Percentiles rank a stretch among this genome's conserved stretches.
These are phyloP conservation scores for Salmo trutta DNA, from an alignment of 2,797 vertebrate genomes.

Conservation along the genomic window DNA sequence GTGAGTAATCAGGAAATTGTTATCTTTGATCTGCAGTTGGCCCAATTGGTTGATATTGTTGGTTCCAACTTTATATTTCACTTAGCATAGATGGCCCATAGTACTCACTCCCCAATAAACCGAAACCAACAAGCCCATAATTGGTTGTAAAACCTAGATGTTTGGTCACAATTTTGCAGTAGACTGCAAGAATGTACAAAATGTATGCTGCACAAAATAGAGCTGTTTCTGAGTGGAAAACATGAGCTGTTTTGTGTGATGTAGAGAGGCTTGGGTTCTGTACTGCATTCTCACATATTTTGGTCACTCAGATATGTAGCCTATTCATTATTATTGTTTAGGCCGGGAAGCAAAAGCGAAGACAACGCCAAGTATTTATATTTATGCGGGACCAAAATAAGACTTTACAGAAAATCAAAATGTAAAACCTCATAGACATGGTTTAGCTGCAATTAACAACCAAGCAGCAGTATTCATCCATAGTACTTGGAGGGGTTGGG, in stretches of 20 bases:
- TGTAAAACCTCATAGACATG: not conserved
- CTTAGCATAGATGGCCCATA: conserved; percentile 6
- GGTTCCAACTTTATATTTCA: conserved; percentile 4
- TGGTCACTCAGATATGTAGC: not conserved
- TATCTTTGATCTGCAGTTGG: conserved; percentile 26
- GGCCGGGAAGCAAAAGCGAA: not conserved
- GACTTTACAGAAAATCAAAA: not conserved
- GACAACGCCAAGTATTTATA: not conserved
- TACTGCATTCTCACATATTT: not conserved
- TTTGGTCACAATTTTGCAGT: not conserved
- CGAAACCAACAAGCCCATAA: conserved; percentile 9
- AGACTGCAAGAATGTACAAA: not conserved
- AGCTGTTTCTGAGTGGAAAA: not conserved
- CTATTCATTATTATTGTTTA: too few species aligned
- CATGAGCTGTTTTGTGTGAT: not conserved
- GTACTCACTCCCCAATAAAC: conserved; percentile 11
- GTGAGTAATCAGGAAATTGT: conserved; percentile 29
- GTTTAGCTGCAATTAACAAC: conserved; percentile 15
- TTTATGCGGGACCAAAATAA: not conserved
- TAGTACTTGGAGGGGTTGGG: conserved; percentile 17
- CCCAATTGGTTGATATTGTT: conserved; percentile 21
- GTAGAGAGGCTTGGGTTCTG: not conserved
- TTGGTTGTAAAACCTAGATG: not conserved
- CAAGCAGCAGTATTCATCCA: conserved; percentile 7
- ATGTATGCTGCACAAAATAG: not conserved